Percentiles rank a stretch among this genome's conserved stretches.
Evolutionary conservation across 2,888 invertebrate species (phyloP).

Genomic region (Diarsia dahlii): DNA sequence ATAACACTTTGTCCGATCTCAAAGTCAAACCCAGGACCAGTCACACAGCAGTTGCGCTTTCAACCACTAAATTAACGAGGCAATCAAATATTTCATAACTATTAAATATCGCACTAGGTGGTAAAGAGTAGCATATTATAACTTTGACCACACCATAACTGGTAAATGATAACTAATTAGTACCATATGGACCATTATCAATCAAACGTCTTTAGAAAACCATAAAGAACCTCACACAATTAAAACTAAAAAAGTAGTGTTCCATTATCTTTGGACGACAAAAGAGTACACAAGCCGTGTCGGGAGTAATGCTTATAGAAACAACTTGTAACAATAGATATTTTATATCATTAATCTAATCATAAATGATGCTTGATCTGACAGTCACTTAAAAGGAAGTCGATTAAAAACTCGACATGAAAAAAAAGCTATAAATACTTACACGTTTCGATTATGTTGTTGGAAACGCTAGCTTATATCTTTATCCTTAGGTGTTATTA

Average conservation of each 20-base stretch:
- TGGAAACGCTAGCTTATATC: constrained; percentile 13
- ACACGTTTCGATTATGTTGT: not conserved
- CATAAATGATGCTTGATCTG: constrained; percentile 77
- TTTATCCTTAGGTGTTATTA: not conserved
- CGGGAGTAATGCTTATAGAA: constrained; percentile 42
- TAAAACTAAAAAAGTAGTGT: constrained; percentile 6
- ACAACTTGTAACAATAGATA: constrained; percentile 69
- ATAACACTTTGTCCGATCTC: too few relatives aligned
- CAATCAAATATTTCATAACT: too few relatives aligned
- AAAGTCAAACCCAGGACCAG: too few relatives aligned
- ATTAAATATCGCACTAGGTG: not conserved
- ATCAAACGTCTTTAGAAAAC: constrained; percentile 37
- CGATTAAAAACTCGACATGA: constrained; percentile 42
- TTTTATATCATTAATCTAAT: constrained; percentile 84
- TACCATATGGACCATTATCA: constrained; percentile 14
- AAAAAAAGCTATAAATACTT: constrained; percentile 52
- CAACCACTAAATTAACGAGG: too few relatives aligned
- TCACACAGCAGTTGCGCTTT: too few relatives aligned
- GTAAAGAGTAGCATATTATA: not conserved
- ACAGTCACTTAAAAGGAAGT: constrained; percentile 68
- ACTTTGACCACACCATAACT: constrained; percentile 10
- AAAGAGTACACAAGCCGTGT: constrained; percentile 34
- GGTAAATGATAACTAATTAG: constrained; percentile 16
- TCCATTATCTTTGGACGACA: constrained; percentile 24
- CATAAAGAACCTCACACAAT: constrained; percentile 25